Conservation (phyloP, 2,888 invertebrate species). For the Pheosia gnoma region DNA sequence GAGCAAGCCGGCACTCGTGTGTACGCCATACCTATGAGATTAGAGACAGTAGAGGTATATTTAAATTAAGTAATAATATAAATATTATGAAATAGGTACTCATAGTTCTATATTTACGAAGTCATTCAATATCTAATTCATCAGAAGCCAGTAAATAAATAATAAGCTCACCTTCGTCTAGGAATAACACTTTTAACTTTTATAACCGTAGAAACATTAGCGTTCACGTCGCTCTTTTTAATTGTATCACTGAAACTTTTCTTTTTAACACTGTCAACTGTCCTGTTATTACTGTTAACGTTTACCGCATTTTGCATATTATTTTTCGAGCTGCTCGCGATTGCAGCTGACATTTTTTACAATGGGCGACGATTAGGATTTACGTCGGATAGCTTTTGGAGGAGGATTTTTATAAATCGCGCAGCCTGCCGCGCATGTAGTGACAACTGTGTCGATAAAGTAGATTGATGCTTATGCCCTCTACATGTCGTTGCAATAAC, state of each 20-base stretch:
- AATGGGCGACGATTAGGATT: slow-evolving; percentile 77
- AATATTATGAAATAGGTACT: background rate
- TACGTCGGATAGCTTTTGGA: slow-evolving; percentile 73
- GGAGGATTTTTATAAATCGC: slow-evolving; percentile 80
- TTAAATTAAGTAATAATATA: slow-evolving; percentile 2
- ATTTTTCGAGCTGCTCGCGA: slow-evolving; percentile 53
- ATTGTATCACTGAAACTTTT: slow-evolving; percentile 63
- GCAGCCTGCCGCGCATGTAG: slow-evolving; percentile 78
- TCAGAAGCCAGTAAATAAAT: slow-evolving; percentile 27
- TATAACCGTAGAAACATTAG: slow-evolving; percentile 59
- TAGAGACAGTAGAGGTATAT: background rate
- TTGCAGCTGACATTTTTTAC: slow-evolving; percentile 71
- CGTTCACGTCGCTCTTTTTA: slow-evolving; percentile 49
- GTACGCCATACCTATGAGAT: slow-evolving; percentile 10
- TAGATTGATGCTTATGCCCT: slow-evolving; percentile 34
- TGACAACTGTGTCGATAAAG: slow-evolving; percentile 61
- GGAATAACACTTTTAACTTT: slow-evolving; percentile 81
- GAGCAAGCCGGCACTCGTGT: slow-evolving; percentile 47
- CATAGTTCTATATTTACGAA: background rate
- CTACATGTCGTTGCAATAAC: slow-evolving; percentile 12
- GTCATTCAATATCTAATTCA: background rate
- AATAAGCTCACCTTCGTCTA: slow-evolving; percentile 68
- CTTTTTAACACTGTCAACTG: slow-evolving; percentile 51
- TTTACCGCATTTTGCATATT: slow-evolving; percentile 51
- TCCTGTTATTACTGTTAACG: slow-evolving; percentile 38